phyloP scores from a whole-genome alignment of 2,888 invertebrate genomes.

The Crossocerus cetratus region DNA sequence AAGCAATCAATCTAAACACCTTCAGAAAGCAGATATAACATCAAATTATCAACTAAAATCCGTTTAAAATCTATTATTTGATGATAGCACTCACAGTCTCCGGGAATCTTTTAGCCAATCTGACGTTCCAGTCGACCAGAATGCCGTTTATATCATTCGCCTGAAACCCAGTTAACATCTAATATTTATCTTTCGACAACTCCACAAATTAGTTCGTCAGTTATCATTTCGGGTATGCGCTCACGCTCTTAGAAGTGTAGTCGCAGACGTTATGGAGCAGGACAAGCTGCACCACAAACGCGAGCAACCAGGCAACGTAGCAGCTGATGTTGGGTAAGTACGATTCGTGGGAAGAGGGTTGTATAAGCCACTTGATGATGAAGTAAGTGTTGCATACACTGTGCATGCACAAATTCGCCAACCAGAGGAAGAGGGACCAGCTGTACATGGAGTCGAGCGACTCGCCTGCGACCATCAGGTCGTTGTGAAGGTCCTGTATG shows the following conservation, averaged over 20 bases:
- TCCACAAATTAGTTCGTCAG: too few relatives aligned
- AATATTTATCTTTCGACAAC: too few relatives aligned
- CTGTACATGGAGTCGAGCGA: conserved; percentile 60
- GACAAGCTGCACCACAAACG: conserved; percentile 62
- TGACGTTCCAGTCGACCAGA: conserved; percentile 62
- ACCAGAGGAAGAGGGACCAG: conserved; percentile 67
- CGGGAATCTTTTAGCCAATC: conserved; percentile 17
- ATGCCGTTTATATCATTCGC: conserved; percentile 66
- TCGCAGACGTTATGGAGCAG: conserved; percentile 64
- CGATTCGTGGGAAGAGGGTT: background rate
- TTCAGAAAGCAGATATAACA: background rate
- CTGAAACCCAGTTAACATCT: conserved; percentile 49
- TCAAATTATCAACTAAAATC: background rate
- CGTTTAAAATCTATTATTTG: too few relatives aligned
- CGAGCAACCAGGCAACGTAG: conserved; percentile 60
- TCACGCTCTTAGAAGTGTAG: conserved; percentile 62
- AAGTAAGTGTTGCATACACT: conserved; percentile 65
- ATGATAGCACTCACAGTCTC: conserved; percentile 38
- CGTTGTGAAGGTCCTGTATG: conserved; percentile 64
- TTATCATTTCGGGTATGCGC: background rate
- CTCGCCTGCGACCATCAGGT: conserved; percentile 65
- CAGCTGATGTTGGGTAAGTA: conserved; percentile 43
- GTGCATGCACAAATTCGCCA: conserved; percentile 67
- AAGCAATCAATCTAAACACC: background rate
- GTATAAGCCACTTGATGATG: conserved; percentile 52